Evolutionary conservation across 2,113 vertebrate genomes (phyloP), one percentile per base, ranked within the genome.

Genomic region (Gymnarchus niloticus): DNA sequence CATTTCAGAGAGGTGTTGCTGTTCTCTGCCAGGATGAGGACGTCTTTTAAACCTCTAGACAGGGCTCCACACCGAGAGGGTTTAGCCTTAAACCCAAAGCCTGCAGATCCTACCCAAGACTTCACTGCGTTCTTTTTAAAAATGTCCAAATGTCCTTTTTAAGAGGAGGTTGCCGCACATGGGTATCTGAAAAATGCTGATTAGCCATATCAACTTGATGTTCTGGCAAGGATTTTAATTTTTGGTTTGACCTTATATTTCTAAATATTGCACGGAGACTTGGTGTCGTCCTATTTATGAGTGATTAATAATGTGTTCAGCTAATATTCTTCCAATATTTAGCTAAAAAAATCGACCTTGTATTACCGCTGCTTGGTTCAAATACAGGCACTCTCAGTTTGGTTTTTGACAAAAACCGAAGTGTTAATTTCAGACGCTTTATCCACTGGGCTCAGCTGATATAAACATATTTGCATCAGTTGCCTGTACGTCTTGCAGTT

Each of bases 21-120:
- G 90, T 88, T 88, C 37, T 89, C 89, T 92, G 92, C 93, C 93
- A 92, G 88, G 89, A 89, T 85, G 88, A 57, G 69, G 25, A 76
- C 49, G 83, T 85, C 87, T 90, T 89, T 90, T 91, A 89, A 88
- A 92, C 93, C 94, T 93, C 91, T 94, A 92, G 92, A 91, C 87
- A 83, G 73, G 92, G 92, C 92, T 92, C 93, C 93, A 94, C 92
- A 94, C 89, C 23, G 56, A 81, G 86, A 21, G 19, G 91, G 91
- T 93, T 94, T 93, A 93, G 87, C 92, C 92, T 89, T 89, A 90
- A 92, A 92, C 90, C 90, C 93, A n/a, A 92, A 94, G 89, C 12
- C 59, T 65, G 59, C 9, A 28, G 51, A 19, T 73, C 28, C 12
- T 14, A 33, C 28, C 61, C 28, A 37, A 33, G 0, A 6, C 61